Evolutionary conservation across 1,140 invertebrate species (phyloP), one percentile per base, ranked within the genome.

Genomic region (Listronotus oregonensis): DNA sequence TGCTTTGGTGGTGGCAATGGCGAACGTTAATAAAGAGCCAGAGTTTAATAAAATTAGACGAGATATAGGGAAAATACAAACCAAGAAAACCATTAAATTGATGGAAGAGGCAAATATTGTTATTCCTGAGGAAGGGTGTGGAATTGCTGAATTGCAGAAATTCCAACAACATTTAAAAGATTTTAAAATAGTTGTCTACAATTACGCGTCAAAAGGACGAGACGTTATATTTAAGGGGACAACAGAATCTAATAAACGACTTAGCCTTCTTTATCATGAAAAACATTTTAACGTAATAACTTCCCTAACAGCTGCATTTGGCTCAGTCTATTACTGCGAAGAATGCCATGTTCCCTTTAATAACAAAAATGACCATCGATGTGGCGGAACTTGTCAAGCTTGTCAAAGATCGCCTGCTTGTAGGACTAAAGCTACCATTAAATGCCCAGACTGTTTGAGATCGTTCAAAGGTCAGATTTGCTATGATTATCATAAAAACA

Each of bases 271-370:
- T 0, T 46, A 46, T 31, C 40, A 58, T 15, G 42, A 44, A 8
- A n/a, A 21, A 9, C 55, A 58, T 34, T 58, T 6, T 32, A 46
- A 21, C 31, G n/a, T 31, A 18, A 44, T 46, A 18, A 43, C 21
- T 37, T 60, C 57, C 8, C 11, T 47, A 34, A 60, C 57, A 5
- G 43, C 57, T 34, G 57, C 57, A 1, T 60, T 60, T 39, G 21
- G 18, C 14, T 60, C 43, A 31, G 40, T 15, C 9, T 60, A 60
- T 50, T 60, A 47, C 31, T 60, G 57, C 17, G 44, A 60, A 12
- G 37, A 34, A 8, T 60, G 57, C 31, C 31, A 34, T 46, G 15
- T 37, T 7, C 44, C 57, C 0, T 47, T 6, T 14, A 2, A 60
- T 12, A 0, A 47, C 37, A 60, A 60, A 49, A 39, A 47, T 14